Evolutionary conservation across 2,113 vertebrate genomes (phyloP), one percentile per base, ranked within the genome.

Genomic region (Nicator chloris): DNA sequence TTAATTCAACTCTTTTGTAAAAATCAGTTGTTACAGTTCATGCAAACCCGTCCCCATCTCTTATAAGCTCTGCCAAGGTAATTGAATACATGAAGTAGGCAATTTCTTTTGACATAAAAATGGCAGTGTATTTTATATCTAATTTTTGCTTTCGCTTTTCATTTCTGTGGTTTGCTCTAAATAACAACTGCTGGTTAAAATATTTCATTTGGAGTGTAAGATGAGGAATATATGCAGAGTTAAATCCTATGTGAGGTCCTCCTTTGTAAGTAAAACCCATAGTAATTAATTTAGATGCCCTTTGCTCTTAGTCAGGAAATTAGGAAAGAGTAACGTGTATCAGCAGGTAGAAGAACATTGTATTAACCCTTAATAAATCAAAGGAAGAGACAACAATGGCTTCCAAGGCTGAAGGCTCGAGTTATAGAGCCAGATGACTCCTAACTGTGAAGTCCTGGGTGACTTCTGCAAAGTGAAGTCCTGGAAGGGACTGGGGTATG

Each of bases 71-170:
- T 31, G 30, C 54, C 69, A 54, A 77, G 77, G 37, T 60, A 86
- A 92, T 28, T 21, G 40, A 56, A 66, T 20, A 12, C 17, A 27
- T 27, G 44, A 68, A 77, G 22, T 21, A 86, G 37, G 31, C 60
- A 78, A 44, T 88, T 94, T 75, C 42, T 71, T 84, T 51, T 75
- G 50, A 44, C 57, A 64, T 75, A 71, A 75, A 82, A 90, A 66
- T 37, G 15, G 39, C 92, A 66, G 23, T 63, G 31, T 63, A 21
- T 80, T 94, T 93, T 79, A 10, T 45, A 77, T 86, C 78, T 82
- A 65, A 68, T 63, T 90, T 91, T 76, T 45, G 13, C 65, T 85
- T 80, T 77, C 27, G 5, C n/a, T 73, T 79, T 95, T 92, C n/a
- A 22, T 79, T 86, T 92, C 49, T 88, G 28, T 79, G 33, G 18